These are phyloP conservation scores for Gallinago stenura DNA, from an alignment of 2,797 vertebrate genomes.

Conservation along the genomic window DNA sequence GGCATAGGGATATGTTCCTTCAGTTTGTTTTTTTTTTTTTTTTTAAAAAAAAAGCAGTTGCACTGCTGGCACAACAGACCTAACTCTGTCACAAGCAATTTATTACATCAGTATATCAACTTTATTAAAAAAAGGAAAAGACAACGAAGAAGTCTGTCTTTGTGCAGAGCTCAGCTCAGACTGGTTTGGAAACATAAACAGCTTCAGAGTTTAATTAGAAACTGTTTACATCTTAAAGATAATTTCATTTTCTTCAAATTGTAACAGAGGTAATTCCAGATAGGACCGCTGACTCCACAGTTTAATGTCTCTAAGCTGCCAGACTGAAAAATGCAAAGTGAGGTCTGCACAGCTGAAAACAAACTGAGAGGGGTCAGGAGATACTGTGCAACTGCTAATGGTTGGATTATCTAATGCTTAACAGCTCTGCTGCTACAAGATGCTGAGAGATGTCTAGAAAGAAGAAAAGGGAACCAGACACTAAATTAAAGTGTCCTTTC, in stretches of 20 bases:
- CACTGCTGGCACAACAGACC: constrained; percentile 58
- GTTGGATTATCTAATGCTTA: constrained; percentile 10
- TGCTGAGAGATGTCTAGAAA: background rate
- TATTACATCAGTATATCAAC: constrained; percentile 67
- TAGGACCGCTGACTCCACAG: constrained; percentile 61
- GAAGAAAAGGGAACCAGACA: background rate
- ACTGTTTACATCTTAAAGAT: constrained; percentile 69
- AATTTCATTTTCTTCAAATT: constrained; percentile 72
- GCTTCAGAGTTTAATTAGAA: constrained; percentile 72
- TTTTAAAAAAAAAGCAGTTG: background rate
- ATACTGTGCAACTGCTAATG: background rate
- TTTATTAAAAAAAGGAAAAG: constrained; percentile 52
- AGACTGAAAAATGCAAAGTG: constrained; percentile 41
- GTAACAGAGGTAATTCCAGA: constrained; percentile 65
- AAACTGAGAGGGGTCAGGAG: constrained; percentile 28
- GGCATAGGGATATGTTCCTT: constrained; percentile 44
- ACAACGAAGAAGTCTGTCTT: constrained; percentile 30
- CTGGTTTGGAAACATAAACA: constrained; percentile 44
- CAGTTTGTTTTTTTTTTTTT: background rate
- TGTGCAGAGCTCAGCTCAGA: constrained; percentile 49
- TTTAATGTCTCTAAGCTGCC: constrained; percentile 45
- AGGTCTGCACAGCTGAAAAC: constrained; percentile 22
- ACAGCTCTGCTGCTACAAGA: background rate
- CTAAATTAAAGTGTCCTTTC: background rate
- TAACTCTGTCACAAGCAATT: constrained; percentile 69